Evolutionary conservation across 2,113 vertebrate species (phyloP), one percentile per base, ranked within the genome.

Genomic region (Raja brachyura): DNA sequence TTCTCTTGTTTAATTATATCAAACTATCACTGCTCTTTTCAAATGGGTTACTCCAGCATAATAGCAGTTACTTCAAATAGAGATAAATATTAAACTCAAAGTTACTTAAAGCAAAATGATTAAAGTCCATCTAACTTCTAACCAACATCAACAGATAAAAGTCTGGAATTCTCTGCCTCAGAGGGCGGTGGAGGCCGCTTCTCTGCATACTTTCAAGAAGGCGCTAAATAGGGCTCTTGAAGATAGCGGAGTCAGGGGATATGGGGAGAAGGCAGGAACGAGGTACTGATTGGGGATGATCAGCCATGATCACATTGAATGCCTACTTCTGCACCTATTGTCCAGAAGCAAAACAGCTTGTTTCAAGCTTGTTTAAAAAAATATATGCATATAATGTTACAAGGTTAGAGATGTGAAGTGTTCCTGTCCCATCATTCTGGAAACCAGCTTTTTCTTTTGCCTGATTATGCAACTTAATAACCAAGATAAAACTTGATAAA

Each of bases 61-160:
- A 25, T 86, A 28, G 56, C n/a, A 48, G 33, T 39, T 13, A 39
- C 4, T 28, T 83, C 28, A 59, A 85, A 85, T 28, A 61, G 66
- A 68, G 16, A 68, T 68, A 14, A 68, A 68, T 68, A 68, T 68
- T 68, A 68, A 68, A 68, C 66, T 68, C 28, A 54, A 33, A 81
- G 22, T 54, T 85, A 85, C 28, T 13, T 85, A 59, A 85, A 85
- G 54, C 81, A 61, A 86, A 86, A 63, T 86, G 56, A 86, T 13
- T 86, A 28, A 5, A 61, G n/a, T 86, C 48, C 3, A 83, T 83
- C 25, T 28, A 61, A 63, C 9, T n/a, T 86, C 8, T 59, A 28
- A 9, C 28, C 20, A 59, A 61, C 81, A n/a, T 86, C 5, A 86
- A 14, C 54, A 83, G 79, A 22, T 83, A 20, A 59, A 11, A 54